Evolutionary conservation across 2,797 vertebrate genomes (phyloP).

Genomic region (Ataeniobius toweri): DNA sequence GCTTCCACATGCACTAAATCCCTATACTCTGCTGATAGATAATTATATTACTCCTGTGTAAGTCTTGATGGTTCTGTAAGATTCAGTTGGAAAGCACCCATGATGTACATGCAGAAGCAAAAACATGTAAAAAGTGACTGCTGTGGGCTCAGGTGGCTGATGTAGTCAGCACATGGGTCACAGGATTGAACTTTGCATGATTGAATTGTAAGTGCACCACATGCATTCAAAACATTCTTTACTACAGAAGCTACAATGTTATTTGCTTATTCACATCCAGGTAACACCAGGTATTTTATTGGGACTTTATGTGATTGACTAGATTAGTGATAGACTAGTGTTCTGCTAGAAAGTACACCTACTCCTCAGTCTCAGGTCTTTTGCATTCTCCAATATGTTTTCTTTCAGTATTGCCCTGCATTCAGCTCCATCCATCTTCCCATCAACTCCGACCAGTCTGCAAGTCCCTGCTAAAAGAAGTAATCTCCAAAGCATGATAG

Average conservation of each 20-base stretch:
- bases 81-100: constrained; percentile 33
- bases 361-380: no score
- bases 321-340: no score
- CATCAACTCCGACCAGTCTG: not conserved
- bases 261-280: not conserved
- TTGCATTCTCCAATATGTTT: not conserved
- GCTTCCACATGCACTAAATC: constrained; percentile 48
- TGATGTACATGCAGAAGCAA: constrained; percentile 18
- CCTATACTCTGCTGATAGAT: constrained; percentile 52
- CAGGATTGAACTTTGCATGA: not conserved
- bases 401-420: not conserved
- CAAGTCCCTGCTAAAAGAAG: not conserved
- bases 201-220: constrained; percentile 17
- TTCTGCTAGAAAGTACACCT: no score
- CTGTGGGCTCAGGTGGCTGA: constrained; percentile 65
- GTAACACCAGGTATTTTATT: not conserved
- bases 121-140: not conserved
- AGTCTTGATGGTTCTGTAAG: constrained; percentile 55
- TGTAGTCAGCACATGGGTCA: constrained; percentile 49
- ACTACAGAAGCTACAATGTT: not conserved
- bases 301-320: not conserved
- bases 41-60: constrained; percentile 58
- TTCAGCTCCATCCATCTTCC: not conserved
- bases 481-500: not conserved
- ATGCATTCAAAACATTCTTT: constrained; percentile 13